Evolutionary conservation across 2,113 vertebrate species (phyloP), one percentile per base, ranked within the genome.

Genomic region (Epinephelus moara): DNA sequence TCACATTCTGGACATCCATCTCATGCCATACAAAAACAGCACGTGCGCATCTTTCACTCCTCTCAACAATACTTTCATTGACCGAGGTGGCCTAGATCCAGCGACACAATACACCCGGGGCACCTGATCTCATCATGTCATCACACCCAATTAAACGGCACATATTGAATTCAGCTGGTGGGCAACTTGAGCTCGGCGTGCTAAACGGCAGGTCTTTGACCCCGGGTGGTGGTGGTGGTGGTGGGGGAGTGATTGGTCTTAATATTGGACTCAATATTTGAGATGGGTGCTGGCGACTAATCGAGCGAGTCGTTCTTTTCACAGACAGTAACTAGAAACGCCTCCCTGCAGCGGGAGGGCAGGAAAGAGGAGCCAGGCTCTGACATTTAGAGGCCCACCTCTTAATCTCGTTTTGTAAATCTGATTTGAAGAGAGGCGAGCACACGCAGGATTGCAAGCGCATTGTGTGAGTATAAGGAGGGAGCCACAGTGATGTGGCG

Each of bases 81-180:
- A 87, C 52, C 57, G 14, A 68, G 68, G 69, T 79, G 88, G 81
- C 89, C 89, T 89, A 83, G 78, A 93, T 93, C 80, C 81, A 62
- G n/a, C 19, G 37, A 89, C 23, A 91, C 89, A 89, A 90, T 82
- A 72, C 82, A 70, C 40, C 80, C 69, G 15, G 63, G 74, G 89
- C 80, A 90, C 70, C 85, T 70, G 88, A 94, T 93, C 68, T 73
- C 86, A 90, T 94, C 88, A 91, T 92, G 66, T 73, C 86, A 90
- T 94, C 88, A 91, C 83, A 83, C 76, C 86, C 91, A 86, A 91
- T 93, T 92, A 93, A 93, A 91, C 61, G 70, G 75, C 84, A 50
- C 82, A 79, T 85, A 93, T 89, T 89, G 88, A 90, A 89, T 89
- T 85, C 75, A 81, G 68, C 86, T 75, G 64, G 74, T 63, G 79